Evolutionary conservation across 2,888 invertebrate species (phyloP).

Genomic region (Notodromas monacha): DNA sequence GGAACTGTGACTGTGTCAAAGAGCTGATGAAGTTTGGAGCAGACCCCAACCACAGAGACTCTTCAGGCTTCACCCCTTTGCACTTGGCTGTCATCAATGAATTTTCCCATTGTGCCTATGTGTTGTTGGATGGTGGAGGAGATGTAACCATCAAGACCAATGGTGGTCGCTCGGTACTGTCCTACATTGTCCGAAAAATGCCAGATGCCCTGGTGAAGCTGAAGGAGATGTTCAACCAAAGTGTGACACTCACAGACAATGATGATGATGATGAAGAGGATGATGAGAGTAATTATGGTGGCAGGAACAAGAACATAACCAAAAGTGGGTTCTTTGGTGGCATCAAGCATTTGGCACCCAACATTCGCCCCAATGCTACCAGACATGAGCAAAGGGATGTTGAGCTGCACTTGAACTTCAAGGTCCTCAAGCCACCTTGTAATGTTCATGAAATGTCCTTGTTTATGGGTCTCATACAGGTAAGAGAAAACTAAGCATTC

Average conservation of each 20-base stretch:
- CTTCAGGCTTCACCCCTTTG: slow-evolving; percentile 44
- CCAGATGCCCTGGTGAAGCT: slow-evolving; percentile 43
- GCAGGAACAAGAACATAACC: too few species aligned
- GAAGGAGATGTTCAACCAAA: slow-evolving; percentile 31
- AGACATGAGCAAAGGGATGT: too few species aligned
- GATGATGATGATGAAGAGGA: slow-evolving; percentile 58
- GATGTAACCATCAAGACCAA: slow-evolving; percentile 51
- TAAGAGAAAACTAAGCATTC: too few species aligned
- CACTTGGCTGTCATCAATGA: slow-evolving; percentile 54
- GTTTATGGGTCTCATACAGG: slow-evolving; percentile 32
- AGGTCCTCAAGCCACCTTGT: slow-evolving; percentile 31
- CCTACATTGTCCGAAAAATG: slow-evolving; percentile 47
- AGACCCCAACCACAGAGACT: slow-evolving; percentile 42
- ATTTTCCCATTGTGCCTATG: slow-evolving; percentile 35
- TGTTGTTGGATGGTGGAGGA: slow-evolving; percentile 38
- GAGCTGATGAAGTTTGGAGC: slow-evolving; percentile 27
- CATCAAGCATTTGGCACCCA: too few species aligned
- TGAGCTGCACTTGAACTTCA: slow-evolving; percentile 35
- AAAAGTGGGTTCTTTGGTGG: too few species aligned
- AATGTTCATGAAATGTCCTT: slow-evolving; percentile 36
- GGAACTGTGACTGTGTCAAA: slow-evolving; percentile 33
- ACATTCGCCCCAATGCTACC: too few species aligned
- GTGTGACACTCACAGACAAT: slow-evolving; percentile 16
- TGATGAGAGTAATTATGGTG: too few species aligned
- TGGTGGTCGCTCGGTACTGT: slow-evolving; percentile 41